A percentile compares a stretch with the other conserved stretches of the same genome.
These are phyloP conservation scores for Fragum sueziense DNA, from an alignment of 2,888 invertebrate species.

Conservation along the genomic window DNA sequence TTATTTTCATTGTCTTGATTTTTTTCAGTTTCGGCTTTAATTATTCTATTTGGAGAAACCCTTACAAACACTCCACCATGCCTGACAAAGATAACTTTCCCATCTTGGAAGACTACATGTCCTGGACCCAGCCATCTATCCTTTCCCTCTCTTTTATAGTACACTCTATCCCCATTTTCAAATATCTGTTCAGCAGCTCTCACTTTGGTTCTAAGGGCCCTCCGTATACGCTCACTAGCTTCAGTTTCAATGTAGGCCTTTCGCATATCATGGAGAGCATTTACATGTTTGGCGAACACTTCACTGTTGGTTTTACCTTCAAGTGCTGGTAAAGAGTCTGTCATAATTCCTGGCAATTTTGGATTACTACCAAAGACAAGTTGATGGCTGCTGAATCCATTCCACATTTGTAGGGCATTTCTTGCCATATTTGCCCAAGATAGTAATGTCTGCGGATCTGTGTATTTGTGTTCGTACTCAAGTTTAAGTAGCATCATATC, in stretches of 20 bases:
- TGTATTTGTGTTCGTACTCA: constrained; percentile 30
- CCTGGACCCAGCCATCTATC: no score
- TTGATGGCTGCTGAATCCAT: constrained; percentile 50
- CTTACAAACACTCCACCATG: no score
- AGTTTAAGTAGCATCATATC: constrained; percentile 33
- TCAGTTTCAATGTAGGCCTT: constrained; percentile 43
- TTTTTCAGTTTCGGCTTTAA: no score
- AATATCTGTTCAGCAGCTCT: no score
- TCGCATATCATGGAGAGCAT: constrained; percentile 40
- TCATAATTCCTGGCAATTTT: constrained; percentile 32
- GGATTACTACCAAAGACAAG: constrained; percentile 48
- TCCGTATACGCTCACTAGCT: constrained; percentile 46
- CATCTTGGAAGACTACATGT: no score
- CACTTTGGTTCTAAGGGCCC: constrained; percentile 38
- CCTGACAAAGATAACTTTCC: no score
- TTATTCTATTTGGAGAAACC: no score
- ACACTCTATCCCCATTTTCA: no score
- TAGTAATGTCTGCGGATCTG: constrained; percentile 28
- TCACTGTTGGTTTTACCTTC: constrained; percentile 39
- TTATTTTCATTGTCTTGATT: no score
- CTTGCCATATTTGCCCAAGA: constrained; percentile 50
- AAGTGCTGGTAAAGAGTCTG: constrained; percentile 33
- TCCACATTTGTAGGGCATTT: constrained; percentile 39
- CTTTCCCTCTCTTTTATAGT: no score
- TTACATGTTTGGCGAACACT: constrained; percentile 48